Conservation (phyloP, 2,797 vertebrate species). For the Momotus momota region DNA sequence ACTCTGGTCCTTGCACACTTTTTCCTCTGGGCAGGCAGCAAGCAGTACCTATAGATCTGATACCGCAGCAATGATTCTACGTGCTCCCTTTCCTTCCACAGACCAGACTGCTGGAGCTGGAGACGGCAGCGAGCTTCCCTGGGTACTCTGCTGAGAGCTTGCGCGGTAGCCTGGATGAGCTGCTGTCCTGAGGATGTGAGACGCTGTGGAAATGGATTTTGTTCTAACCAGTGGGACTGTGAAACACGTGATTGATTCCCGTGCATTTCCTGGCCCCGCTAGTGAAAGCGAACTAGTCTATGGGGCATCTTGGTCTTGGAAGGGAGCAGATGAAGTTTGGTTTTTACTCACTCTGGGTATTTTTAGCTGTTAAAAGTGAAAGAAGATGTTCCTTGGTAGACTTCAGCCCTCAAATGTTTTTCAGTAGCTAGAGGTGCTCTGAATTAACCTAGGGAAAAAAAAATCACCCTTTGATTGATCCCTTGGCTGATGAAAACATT, state of each 20-base stretch:
- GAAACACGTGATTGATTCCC: not conserved
- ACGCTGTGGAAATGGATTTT: not conserved
- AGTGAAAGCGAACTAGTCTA: not conserved
- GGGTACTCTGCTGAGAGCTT: not conserved
- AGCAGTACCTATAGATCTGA: not conserved
- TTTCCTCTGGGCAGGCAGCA: not conserved
- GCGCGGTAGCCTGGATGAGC: accelerated
- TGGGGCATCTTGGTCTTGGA: not conserved
- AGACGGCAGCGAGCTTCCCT: not conserved
- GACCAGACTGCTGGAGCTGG: not conserved
- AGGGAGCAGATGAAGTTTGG: not conserved
- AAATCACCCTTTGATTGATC: not conserved
- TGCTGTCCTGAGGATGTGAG: not conserved
- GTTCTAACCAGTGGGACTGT: not conserved
- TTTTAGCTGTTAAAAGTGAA: not conserved
- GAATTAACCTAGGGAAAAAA: not conserved
- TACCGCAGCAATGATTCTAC: not conserved
- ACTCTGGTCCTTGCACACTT: not conserved
- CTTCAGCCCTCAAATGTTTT: not conserved
- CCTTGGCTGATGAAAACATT: not conserved
- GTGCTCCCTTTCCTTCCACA: not conserved
- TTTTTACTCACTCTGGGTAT: not conserved
- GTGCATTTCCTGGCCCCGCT: not conserved
- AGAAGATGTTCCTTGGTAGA: not conserved
- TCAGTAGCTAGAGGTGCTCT: not conserved